Conservation (phyloP, 2,888 invertebrate species). For the Bruchidius siliquastri region DNA sequence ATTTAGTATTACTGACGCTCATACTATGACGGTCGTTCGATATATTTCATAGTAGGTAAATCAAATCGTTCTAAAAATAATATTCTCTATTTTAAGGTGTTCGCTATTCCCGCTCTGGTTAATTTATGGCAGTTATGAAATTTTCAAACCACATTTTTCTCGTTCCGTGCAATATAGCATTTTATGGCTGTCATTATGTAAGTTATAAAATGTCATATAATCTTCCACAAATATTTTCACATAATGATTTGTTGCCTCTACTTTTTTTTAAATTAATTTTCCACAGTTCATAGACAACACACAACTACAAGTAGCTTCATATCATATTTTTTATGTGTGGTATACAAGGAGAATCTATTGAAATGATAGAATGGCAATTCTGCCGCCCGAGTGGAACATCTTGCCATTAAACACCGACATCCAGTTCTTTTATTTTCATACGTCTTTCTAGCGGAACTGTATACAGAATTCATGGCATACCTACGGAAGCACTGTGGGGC, state of each 20-base stretch:
- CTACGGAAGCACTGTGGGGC: too few species aligned
- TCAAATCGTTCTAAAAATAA: neutral
- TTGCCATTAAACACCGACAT: too few species aligned
- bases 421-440: too few species aligned
- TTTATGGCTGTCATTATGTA: neutral
- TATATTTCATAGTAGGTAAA: neutral
- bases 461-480: too few species aligned
- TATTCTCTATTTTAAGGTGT: neutral
- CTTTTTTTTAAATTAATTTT: neutral
- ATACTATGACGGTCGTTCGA: neutral
- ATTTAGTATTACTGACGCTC: too few species aligned
- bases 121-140: neutral
- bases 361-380: too few species aligned
- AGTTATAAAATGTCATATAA: neutral
- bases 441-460: too few species aligned
- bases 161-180: neutral
- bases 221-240: neutral
- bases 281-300: too few species aligned
- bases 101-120: neutral
- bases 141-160: neutral
- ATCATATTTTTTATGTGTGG: too few species aligned
- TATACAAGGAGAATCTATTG: too few species aligned
- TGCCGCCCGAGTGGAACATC: too few species aligned
- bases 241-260: neutral
- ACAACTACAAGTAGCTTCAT: too few species aligned